Evolutionary conservation across 92 coral and sea anemone genomes (phyloP), one percentile per base, ranked within the genome.

Genomic region (Umimayanthus kanabou): DNA sequence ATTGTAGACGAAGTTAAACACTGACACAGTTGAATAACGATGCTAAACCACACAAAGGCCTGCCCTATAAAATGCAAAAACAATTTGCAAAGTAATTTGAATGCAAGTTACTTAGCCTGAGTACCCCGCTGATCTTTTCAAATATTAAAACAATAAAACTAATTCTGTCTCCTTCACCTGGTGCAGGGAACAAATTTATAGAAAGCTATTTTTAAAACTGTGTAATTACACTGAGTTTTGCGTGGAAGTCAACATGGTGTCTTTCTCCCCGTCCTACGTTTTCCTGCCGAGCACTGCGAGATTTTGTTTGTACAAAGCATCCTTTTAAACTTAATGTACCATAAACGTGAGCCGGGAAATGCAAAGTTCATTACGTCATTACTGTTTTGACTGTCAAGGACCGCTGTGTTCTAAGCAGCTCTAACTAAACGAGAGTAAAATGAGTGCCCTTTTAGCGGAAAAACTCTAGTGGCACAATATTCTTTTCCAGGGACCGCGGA

Each of bases 51-150:
- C 87, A 30, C 45, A 70, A 49, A 42, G 49, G 65, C 23, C 15
- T 40, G 4, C 77, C 57, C 6, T 26, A 14, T 28, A 23, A 7
- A 29, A 45, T 26, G 30, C 42, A 71, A 26, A 82, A 82, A 69
- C 76, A 53, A 18, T 28, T 79, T 39, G 25, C 43, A 26, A 43
- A 69, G 45, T 42, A 70, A 43, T 43, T 23, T 26, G 13, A 28
- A 69, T 25, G 50, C 40, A 70, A 10, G 43, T 45, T 26, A 70
- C 42, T 40, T 23, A 30, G 53, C 42, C 40, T 11, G 9, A 15
- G 76, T 5, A 8, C 53, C 87, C 78, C 45, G 58, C 67, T 70
- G 65, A 28, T 53, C 77, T 67, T n/a, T 83, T 83, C 47, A 83
- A 67, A 26, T 42, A 13, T 16, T 6, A 25, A 5, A 29, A 70